Percentiles rank a stretch among this genome's conserved stretches.
These are phyloP conservation scores for Oxyura jamaicensis DNA, from an alignment of 2,113 vertebrate species.

Conservation along the genomic window DNA sequence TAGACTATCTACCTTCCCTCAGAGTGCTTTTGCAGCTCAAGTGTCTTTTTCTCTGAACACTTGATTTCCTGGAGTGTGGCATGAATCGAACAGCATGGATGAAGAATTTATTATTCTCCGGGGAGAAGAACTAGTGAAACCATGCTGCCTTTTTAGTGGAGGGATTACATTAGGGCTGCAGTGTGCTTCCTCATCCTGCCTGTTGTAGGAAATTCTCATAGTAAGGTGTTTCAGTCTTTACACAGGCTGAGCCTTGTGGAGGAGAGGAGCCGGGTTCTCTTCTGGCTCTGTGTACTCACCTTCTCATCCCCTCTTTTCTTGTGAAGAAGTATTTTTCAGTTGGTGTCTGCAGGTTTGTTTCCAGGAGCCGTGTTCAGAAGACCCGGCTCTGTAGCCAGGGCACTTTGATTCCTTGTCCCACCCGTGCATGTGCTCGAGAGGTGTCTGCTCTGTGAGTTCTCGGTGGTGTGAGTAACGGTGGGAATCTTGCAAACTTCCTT, in stretches of 20 bases:
- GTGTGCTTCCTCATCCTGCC: constrained; percentile 46
- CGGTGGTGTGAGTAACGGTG: background rate
- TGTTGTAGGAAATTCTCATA: constrained; percentile 44
- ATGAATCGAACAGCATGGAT: constrained; percentile 68
- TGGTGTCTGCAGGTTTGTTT: background rate
- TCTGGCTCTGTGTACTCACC: background rate
- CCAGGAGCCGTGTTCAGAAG: background rate
- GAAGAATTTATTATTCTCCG: constrained; percentile 68
- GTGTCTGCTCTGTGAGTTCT: background rate
- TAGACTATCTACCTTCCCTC: constrained; percentile 43
- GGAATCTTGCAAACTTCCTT: background rate
- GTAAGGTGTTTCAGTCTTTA: constrained; percentile 11
- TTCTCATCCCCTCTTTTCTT: background rate
- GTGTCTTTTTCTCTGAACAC: constrained; percentile 62
- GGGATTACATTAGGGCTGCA: constrained; percentile 53
- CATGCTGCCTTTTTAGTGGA: constrained; percentile 59
- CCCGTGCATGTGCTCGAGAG: background rate
- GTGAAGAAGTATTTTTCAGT: background rate
- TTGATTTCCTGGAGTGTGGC: constrained; percentile 66
- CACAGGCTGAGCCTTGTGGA: constrained; percentile 2
- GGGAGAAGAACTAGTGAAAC: constrained; percentile 61
- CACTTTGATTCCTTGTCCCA: background rate
- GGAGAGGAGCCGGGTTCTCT: background rate
- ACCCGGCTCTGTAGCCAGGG: background rate
- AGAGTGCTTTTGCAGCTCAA: constrained; percentile 62